Base-by-base conservation (phyloP, 2,797 vertebrate genomes). In the Sardinella longiceps region DNA sequence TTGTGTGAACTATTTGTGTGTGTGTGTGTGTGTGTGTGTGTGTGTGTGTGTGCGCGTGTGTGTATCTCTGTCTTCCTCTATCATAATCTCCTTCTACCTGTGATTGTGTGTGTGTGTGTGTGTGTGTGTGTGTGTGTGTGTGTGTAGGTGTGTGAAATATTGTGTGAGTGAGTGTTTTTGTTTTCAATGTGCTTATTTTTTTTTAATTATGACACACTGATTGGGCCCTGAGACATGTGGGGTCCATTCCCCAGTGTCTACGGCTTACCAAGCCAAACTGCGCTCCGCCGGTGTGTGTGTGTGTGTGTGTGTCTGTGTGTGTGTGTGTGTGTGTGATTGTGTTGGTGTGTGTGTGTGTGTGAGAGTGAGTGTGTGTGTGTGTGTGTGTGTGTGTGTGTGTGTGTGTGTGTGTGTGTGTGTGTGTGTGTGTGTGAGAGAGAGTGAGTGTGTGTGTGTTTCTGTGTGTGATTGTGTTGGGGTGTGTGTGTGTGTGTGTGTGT, bases 201-300 rank as follows among this genome's bases (percentile, higher is more conserved):
- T 84, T 80, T 84, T 83, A 84, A 89, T 82, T 85, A 87, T 80
- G 81, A 80, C 81, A 82, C 81, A 85, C 81, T 85, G 85, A 87
- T 86, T 88, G 85, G 85, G 60, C 86, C 60, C 83, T 58, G 5
- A 85, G 83, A 84, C 58, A 83, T 74, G 84, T 70, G 83, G 66
- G 63, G 80, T n/a, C 80, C 84, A 85, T 84, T 63, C 86, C 77
- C 80, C 74, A 23, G 82, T 83, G 83, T n/a, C 39, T 45, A 43
- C 63, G 82, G 85, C 85, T 87, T 89, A 85, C 70, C 33, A 23
- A 37, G 28, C 70, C 70, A 77, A 43, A 14, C 70, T 20, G 25
- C 20, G 0, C 70, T 43, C 15, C 18, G 33, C 33, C 70, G 43
- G 70, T n/a, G n/a, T n/a, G n/a, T n/a, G n/a, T n/a, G 45, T 46